Percentiles rank a stretch among this genome's conserved stretches.
Evolutionary conservation across 2,113 vertebrate species (phyloP).

Genomic region (Stictonetta naevosa): DNA sequence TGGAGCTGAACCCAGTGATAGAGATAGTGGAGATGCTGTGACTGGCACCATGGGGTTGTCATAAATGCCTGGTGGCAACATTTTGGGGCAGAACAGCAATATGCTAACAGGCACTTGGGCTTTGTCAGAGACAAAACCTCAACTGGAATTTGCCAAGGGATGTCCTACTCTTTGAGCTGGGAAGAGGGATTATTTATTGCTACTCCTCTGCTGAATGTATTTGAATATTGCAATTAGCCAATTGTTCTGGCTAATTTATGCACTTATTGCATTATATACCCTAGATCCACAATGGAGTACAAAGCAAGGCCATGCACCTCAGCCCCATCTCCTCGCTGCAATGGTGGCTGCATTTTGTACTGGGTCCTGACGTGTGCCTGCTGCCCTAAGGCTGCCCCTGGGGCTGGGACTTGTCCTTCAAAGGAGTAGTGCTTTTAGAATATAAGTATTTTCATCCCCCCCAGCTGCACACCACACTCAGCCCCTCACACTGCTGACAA

Average conservation of each 20-base stretch:
- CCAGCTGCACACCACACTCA: background rate
- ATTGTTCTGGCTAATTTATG: background rate
- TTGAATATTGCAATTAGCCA: background rate
- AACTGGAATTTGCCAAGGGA: background rate
- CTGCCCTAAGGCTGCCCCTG: background rate
- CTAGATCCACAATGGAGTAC: background rate
- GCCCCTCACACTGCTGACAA: background rate
- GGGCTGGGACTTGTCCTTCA: background rate
- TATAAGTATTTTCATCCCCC: background rate
- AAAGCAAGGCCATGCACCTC: background rate
- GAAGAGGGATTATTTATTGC: background rate
- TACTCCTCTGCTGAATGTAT: background rate
- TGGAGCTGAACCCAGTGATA: background rate
- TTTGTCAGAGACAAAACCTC: background rate
- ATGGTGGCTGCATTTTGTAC: background rate
- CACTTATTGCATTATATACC: background rate
- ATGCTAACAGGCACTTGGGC: background rate
- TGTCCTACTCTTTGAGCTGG: background rate
- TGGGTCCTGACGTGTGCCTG: background rate
- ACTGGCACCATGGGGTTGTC: background rate
- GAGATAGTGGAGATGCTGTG: background rate
- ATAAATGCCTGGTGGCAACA: accelerated
- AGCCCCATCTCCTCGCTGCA: background rate
- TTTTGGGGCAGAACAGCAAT: background rate
- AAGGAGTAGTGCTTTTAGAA: background rate